Percentiles rank a stretch among this genome's conserved stretches.
Conservation (phyloP, 2,797 vertebrate species). For the Sandelia bainsii region DNA sequence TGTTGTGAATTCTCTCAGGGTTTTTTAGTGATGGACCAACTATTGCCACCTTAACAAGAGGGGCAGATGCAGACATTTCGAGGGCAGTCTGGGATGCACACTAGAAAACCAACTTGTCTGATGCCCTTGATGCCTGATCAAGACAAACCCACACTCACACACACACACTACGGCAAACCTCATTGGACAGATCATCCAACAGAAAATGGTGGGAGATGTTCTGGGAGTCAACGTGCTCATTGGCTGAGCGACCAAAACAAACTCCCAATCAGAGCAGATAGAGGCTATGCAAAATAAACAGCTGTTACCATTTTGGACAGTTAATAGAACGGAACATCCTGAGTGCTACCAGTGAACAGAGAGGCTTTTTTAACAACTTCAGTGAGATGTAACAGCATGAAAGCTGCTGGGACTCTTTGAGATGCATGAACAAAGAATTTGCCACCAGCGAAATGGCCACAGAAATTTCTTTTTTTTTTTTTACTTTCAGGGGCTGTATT, state of each 20-base stretch:
- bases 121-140: constrained; percentile 19
- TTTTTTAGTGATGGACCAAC: constrained; percentile 23
- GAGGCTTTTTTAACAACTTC: constrained; percentile 8
- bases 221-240: constrained; percentile 35
- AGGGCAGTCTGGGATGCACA: constrained; percentile 13
- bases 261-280: constrained; percentile 56
- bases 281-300: constrained; percentile 56
- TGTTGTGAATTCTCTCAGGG: constrained; percentile 15
- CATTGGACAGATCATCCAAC: constrained; percentile 22
- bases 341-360: constrained; percentile 20
- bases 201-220: constrained; percentile 28
- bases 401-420: constrained; percentile 29
- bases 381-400: constrained; percentile 8
- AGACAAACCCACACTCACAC: constrained; percentile 18
- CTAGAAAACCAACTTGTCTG: constrained; percentile 34
- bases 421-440: constrained; percentile 21
- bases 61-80: constrained; percentile 20
- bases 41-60: constrained; percentile 11
- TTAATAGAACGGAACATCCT: constrained; percentile 19
- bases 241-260: constrained; percentile 53
- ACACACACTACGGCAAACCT: constrained; percentile 1
- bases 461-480: constrained; percentile 15
- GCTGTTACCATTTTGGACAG: constrained; percentile 55
- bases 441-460: neutral
- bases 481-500: constrained; percentile 6